Evolutionary conservation across 2,888 invertebrate genomes (phyloP), one percentile per base, ranked within the genome.

Genomic region (Dryobota labecula): DNA sequence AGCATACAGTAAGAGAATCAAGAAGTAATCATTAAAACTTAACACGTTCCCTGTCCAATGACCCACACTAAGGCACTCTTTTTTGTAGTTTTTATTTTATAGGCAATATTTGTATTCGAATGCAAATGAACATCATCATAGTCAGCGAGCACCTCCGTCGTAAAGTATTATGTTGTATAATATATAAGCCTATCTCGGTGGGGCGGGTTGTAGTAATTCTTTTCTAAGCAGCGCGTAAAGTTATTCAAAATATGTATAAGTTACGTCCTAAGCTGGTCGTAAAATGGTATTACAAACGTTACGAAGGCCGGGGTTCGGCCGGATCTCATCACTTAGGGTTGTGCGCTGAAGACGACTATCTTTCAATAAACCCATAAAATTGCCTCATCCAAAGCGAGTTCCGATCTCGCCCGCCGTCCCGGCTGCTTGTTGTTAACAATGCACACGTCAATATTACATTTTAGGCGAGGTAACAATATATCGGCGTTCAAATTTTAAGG

Each of bases 231-330:
- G 90, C 87, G 86, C 91, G 90, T 92, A 93, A 94, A 94, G 91
- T 93, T 94, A 94, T 94, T 94, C 93, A 93, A 94, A 94, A 94
- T 94, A 94, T 94, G 93, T 94, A 94, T 94, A 94, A 94, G 92
- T 93, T 93, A 93, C 92, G 91, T 92, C 91, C 94, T 94, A 93
- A 94, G 94, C 93, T 92, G 91, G 90, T 92, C 94, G 91, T 95
- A 95, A 95, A 95, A 94, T 91, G 89, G 93, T 93, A 94, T 95
- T 94, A 94, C 94, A 94, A 93, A 92, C 94, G 93, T 94, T 94
- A 93, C 90, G 93, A 90, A 93, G 92, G 92, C 92, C 90, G 89
- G 93, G 94, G 91, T 92, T 90, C 92, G 93, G 92, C 90, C 91
- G 93, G 93, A 94, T 93, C 94, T 93, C 94, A 94, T 94, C 93